Evolutionary conservation across 2,797 vertebrate genomes (phyloP).

Genomic region (Danionella dracula): DNA sequence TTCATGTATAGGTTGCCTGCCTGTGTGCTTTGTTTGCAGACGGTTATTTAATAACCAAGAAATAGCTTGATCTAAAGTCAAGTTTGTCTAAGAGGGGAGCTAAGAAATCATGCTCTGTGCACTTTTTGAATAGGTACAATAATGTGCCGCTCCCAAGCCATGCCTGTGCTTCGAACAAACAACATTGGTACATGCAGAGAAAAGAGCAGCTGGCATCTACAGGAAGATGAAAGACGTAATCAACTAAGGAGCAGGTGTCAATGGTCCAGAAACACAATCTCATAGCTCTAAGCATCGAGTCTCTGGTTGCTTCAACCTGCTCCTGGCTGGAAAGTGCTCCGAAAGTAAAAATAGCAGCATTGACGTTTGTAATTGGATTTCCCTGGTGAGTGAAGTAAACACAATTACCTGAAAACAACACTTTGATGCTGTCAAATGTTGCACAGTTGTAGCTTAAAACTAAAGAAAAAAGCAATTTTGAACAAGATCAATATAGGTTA

Average conservation of each 20-base stretch:
- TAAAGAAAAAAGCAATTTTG: background rate
- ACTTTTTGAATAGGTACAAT: constrained; percentile 32
- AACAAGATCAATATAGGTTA: background rate
- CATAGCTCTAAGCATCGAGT: constrained; percentile 5
- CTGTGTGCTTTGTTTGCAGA: constrained; percentile 45
- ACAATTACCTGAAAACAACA: background rate
- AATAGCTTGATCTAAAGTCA: constrained; percentile 34
- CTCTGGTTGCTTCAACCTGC: constrained; percentile 13
- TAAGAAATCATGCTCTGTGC: constrained; percentile 37
- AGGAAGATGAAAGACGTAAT: constrained; percentile 32
- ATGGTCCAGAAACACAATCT: constrained; percentile 33
- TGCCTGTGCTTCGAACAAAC: constrained; percentile 15
- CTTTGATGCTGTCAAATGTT: background rate
- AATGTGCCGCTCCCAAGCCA: constrained; percentile 22
- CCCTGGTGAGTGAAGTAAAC: constrained; percentile 16
- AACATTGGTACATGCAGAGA: constrained; percentile 1
- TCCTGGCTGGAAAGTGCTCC: constrained; percentile 36
- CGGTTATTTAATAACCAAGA: constrained; percentile 56
- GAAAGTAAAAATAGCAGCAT: constrained; percentile 44
- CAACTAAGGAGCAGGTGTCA: constrained; percentile 42
- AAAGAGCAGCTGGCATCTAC: constrained; percentile 36
- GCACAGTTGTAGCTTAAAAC: background rate
- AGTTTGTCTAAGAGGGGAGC: constrained; percentile 27
- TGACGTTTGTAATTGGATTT: constrained; percentile 40
- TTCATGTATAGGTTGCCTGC: constrained; percentile 39